These are phyloP conservation scores for Hirtodrosophila histrioides DNA, from an alignment of 2,888 invertebrate species.

Conservation along the genomic window DNA sequence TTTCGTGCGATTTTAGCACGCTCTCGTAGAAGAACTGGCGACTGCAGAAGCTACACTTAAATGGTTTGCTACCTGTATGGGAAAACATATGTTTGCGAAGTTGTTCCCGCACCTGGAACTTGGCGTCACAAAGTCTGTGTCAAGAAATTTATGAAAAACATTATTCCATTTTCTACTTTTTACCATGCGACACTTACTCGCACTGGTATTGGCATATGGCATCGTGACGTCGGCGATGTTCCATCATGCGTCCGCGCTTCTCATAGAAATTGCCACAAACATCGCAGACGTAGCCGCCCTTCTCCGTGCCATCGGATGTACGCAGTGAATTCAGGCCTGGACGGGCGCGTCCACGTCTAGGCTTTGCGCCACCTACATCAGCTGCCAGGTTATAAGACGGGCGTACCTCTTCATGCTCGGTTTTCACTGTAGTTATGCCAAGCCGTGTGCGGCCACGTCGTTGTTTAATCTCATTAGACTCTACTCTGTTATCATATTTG, in stretches of 20 bases:
- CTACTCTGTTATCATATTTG: constrained; percentile 29
- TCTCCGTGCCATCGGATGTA: constrained; percentile 61
- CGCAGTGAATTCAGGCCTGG: constrained; percentile 56
- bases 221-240: constrained; percentile 81
- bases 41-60: constrained; percentile 80
- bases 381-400: constrained; percentile 7
- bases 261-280: constrained; percentile 81
- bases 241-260: constrained; percentile 82
- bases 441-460: constrained; percentile 43
- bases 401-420: constrained; percentile 22
- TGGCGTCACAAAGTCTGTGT: constrained; percentile 76
- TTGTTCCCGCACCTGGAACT: constrained; percentile 80
- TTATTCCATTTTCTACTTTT: neutral
- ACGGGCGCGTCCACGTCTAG: constrained; percentile 44
- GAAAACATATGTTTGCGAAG: constrained; percentile 82
- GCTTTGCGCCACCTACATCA: constrained; percentile 29
- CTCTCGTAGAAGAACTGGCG: constrained; percentile 82
- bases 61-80: constrained; percentile 81
- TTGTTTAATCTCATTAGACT: constrained; percentile 35
- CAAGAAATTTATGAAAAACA: neutral
- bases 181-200: constrained; percentile 71
- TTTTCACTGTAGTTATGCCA: constrained; percentile 19
- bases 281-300: constrained; percentile 80
- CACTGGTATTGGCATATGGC: constrained; percentile 74
- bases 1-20: constrained; percentile 81